Evolutionary conservation across 2,888 invertebrate species (phyloP), one percentile per base, ranked within the genome.

Genomic region (Eulithis prunata): DNA sequence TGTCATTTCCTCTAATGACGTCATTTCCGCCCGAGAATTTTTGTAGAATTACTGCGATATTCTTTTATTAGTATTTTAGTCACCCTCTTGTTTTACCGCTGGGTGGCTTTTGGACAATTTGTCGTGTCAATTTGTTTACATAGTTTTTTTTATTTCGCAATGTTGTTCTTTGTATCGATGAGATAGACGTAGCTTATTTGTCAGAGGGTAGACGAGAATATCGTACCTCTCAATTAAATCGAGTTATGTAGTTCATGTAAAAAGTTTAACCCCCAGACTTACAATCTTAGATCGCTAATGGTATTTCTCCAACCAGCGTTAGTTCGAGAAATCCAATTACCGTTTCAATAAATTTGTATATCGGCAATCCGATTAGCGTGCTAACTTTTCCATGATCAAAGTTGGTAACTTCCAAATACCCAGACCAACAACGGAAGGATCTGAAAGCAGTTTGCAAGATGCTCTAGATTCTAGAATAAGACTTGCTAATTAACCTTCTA

Each of bases 1-100:
- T 78, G 79, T 78, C 75, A 79, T 78, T 77, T 74, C 69, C 66
- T 74, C 72, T 81, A 82, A 85, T 83, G 81, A 81, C 75, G 75
- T 78, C 77, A 81, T 77, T 81, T 83, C 77, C 75, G 78, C 72
- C 21, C 61, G 71, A 68, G 71, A 60, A 69, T 65, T 61, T 51
- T 62, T 55, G 54, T 61, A 64, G 49, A 61, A 58, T 54, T 63
- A 63, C 52, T 66, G 49, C 53, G 57, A 58, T 64, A 41, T 53
- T 57, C 47, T 62, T 64, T 62, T 59, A 57, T 13, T 59, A 47
- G 54, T 41, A n/a, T 49, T 57, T 59, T 69, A 63, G 59, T 60
- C 63, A 67, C 68, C 68, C 65, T 60, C 62, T 49, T 54, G 62
- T 54, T 65, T 65, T 62, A 64, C 62, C 57, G 64, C 45, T 68